A percentile compares a stretch with the other conserved stretches of the same genome.
phyloP scores from a whole-genome alignment of 2,113 vertebrate species.

The Atherinomorus stipes region DNA sequence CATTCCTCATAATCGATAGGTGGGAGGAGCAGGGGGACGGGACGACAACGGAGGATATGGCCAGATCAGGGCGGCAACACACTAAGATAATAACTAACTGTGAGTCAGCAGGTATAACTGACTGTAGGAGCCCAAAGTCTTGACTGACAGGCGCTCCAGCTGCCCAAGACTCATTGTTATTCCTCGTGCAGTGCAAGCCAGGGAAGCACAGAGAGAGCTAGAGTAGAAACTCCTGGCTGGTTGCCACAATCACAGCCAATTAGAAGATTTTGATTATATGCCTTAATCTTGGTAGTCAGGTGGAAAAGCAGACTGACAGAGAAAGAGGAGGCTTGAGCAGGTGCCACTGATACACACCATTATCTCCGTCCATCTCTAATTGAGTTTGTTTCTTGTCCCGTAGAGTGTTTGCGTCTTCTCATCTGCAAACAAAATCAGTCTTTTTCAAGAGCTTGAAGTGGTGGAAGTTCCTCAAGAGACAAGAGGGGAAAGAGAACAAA shows the following conservation, averaged over 20 bases:
- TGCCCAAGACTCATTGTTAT: constrained; percentile 26
- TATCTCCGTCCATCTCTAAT: constrained; percentile 61
- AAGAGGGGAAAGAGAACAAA: not conserved
- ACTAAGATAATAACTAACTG: constrained; percentile 32
- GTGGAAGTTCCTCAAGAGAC: not conserved
- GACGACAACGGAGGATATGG: constrained; percentile 6
- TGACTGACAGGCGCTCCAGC: constrained; percentile 46
- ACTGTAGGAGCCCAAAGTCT: constrained; percentile 31
- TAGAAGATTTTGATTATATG: constrained; percentile 68
- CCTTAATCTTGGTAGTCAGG: constrained; percentile 69
- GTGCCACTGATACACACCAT: constrained; percentile 58
- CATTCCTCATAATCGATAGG: constrained; percentile 16
- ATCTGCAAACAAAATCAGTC: constrained; percentile 2
- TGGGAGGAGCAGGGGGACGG: constrained; percentile 30
- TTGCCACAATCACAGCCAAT: constrained; percentile 61
- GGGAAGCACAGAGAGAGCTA: constrained; percentile 1
- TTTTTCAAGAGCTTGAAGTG: not conserved
- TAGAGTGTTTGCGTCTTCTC: constrained; percentile 21
- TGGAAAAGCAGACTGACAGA: constrained; percentile 54
- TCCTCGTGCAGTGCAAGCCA: constrained; percentile 20
- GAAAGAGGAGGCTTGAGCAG: constrained; percentile 57
- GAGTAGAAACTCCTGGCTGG: constrained; percentile 31
- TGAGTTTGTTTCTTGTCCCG: constrained; percentile 44
- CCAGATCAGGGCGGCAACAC: constrained; percentile 2
- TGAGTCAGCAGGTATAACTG: constrained; percentile 23